Evolutionary conservation across 2,888 invertebrate species (phyloP), one percentile per base, ranked within the genome.

Genomic region (Glyphotaelius pellucidus): DNA sequence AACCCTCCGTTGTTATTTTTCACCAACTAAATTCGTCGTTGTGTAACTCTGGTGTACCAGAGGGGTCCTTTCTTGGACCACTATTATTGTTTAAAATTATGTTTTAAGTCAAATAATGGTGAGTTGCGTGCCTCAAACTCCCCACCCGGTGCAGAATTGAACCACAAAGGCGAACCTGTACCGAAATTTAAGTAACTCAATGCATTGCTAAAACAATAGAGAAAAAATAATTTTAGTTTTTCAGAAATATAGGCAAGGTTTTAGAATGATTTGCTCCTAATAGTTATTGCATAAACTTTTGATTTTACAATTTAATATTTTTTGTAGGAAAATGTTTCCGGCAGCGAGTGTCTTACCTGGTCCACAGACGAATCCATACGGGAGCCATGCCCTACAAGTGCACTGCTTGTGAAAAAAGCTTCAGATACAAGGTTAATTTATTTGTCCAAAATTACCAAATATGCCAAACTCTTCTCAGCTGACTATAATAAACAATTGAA

Each of bases 321-420:
- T 47, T 42, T 86, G 42, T 95, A 98, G 98, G 98, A 19, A 98
- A 98, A 96, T 97, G 98, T 94, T 98, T 98, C 94, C 97, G 98
- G 14, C 98, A 98, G 95, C 95, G 98, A 92, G 98, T 98, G 25
- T 98, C 98, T 0, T 98, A 98, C 95, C 96, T 98, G 94, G 98
- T 98, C 0, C 98, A 98, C 94, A 96, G 97, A 93, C 96, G 98
- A 93, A 98, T 98, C 94, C 98, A 98, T 94, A 98, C 98, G 1
- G 98, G 98, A 67, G 98, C 97, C 0, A 98, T 98, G 98, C 98
- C 98, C 0, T 98, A 98, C 94, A 98, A 97, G 95, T 98, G 98
- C 94, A 97, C 97, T 84, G 96, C 97, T 12, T 98, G 98, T 94
- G 97, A 97, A 90, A 98, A 98, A 95, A 97, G 96, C 94, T 98